Evolutionary conservation across 1,140 invertebrate species (phyloP).

Genomic region (Phymorhynchus buccinoides): DNA sequence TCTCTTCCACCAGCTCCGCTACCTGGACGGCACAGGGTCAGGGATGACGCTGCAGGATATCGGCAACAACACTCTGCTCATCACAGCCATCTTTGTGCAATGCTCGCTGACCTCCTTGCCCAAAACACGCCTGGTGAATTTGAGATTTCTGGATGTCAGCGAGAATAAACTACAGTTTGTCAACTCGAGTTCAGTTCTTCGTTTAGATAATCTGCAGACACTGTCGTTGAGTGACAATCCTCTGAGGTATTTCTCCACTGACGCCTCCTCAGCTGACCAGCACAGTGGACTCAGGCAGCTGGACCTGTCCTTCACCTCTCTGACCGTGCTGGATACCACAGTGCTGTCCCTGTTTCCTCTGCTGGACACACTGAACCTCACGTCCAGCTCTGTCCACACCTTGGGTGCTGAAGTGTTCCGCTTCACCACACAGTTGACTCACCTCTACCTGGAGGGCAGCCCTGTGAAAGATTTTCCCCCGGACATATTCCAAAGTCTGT

Average conservation of each 20-base stretch:
- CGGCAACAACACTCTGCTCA: neutral
- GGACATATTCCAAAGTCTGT: neutral
- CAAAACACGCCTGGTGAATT: neutral
- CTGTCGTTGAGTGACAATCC: constrained; percentile 28
- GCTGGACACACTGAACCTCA: neutral
- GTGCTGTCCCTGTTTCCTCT: constrained; percentile 7
- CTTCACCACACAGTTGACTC: neutral
- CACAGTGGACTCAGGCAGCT: neutral
- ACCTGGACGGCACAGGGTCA: constrained; percentile 4
- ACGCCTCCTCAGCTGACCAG: neutral
- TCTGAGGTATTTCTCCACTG: neutral
- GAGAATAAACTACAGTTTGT: constrained; percentile 28
- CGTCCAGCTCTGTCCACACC: neutral
- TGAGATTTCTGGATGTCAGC: constrained; percentile 29
- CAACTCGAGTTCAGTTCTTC: neutral
- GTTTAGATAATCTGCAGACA: constrained; percentile 18
- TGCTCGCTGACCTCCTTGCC: neutral
- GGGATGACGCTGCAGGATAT: neutral
- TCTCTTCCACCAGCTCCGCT: neutral
- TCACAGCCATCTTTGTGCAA: neutral
- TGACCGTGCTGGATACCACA: constrained; percentile 1
- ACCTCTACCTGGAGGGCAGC: neutral
- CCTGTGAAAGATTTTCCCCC: neutral
- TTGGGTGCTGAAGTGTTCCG: neutral
- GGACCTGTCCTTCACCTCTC: neutral